A percentile compares a stretch with the other conserved stretches of the same genome.
Conservation (phyloP, 1,140 invertebrate genomes). For the Diorhabda sublineata region DNA sequence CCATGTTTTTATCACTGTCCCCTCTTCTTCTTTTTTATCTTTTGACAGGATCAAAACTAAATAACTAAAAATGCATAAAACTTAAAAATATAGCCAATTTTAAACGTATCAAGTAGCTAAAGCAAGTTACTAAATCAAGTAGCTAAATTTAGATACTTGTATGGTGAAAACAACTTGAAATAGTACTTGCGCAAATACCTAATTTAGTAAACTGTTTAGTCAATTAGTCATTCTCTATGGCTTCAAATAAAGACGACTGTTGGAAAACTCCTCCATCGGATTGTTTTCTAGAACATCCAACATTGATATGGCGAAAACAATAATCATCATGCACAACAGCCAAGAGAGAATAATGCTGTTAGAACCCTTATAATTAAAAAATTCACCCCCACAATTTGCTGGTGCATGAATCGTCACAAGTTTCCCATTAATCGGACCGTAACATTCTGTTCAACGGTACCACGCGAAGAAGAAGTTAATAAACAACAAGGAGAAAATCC, state of each 20-base stretch:
- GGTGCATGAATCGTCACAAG: not conserved
- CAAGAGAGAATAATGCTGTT: conserved; percentile 12
- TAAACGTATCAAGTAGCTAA: too few relatives aligned
- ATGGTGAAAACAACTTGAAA: too few relatives aligned
- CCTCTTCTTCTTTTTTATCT: too few relatives aligned
- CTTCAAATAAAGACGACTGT: not conserved
- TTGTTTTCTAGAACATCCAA: conserved; percentile 13
- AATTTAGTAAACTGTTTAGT: too few relatives aligned
- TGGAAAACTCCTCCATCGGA: conserved; percentile 7
- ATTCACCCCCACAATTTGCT: conserved; percentile 3
- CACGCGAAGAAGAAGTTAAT: conserved; percentile 4
- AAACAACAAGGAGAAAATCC: conserved; percentile 2
- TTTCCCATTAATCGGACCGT: not conserved
- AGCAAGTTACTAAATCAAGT: too few relatives aligned
- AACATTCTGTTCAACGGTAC: not conserved
- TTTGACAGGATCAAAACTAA: too few relatives aligned
- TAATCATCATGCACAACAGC: conserved; percentile 17
- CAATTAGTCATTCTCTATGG: too few relatives aligned
- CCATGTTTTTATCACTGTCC: too few relatives aligned
- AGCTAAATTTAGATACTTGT: too few relatives aligned
- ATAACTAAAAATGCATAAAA: too few relatives aligned
- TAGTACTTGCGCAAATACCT: too few relatives aligned
- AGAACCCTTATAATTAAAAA: conserved; percentile 8
- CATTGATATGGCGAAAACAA: conserved; percentile 16
- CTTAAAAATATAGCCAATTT: too few relatives aligned